Base-by-base conservation (phyloP, 2,888 invertebrate species). In the Cabera pusaria region DNA sequence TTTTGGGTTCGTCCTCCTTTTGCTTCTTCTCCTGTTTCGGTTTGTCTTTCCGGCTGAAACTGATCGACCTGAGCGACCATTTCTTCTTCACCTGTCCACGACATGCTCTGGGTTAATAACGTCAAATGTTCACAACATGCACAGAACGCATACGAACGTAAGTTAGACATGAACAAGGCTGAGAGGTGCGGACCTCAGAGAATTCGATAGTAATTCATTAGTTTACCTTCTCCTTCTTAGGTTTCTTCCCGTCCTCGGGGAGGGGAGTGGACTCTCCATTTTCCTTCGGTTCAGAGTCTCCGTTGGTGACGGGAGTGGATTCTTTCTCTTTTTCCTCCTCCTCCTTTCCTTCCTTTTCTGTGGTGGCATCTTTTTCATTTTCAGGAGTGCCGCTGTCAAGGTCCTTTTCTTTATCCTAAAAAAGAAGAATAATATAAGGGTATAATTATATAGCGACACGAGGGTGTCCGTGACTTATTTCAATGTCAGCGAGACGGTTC, bases 1-100 rank as follows among this genome's bases (percentile, higher is more conserved):
- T 70, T 79, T 91, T 79, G 76, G 90, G 78, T 90, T 93, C 79
- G 10, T 87, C 86, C 5, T 87, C 86, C 52, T 92, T 91, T 58
- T 87, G 85, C 55, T 91, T 90, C 80, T 95, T 94, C 63, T 91
- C 91, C 57, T 95, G 95, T 81, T 96, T 96, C 59, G 93, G 93
- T 90, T 96, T 96, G 75, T 96, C 96, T 84, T 95, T 96, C 83
- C 93, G 93, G 72, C 95, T 94, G 83, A 96, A 96, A 72, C 95
- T 95, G 88, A 96, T 94, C 72, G 93, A 95, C 71, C 96, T 93
- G 84, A 96, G 93, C 64, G 95, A 96, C 95, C 95, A 96, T 90
- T 96, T 96, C 92, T 95, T 96, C 92, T 95, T 96, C 60, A 93
- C 90, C 90, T 92, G 88, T 51, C 69, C 59, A 61, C 59, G 59